These are phyloP conservation scores for Chrysochloris asiatica DNA, from an alignment of 2,113 vertebrate genomes.

Conservation along the genomic window DNA sequence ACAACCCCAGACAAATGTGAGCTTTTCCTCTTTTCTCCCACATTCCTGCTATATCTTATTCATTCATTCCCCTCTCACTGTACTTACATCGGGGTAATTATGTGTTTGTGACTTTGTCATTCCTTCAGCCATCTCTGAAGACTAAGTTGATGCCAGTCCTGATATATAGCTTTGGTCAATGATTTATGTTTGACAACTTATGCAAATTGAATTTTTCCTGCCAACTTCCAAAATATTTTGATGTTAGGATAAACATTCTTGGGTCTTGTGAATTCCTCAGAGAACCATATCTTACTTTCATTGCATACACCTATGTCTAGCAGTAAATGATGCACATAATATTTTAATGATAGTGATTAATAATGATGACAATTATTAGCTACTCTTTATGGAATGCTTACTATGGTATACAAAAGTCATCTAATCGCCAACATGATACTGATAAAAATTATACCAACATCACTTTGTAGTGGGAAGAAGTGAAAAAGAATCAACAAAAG, in stretches of 20 bases:
- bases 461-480: too few relatives aligned
- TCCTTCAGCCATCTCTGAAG: not conserved
- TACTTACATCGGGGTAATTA: not conserved
- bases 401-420: not conserved
- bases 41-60: not conserved
- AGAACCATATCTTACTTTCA: not conserved
- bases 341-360: constrained; percentile 15
- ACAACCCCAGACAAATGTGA: not conserved
- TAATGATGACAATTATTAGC: not conserved
- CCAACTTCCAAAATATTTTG: not conserved
- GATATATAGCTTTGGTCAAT: too few relatives aligned
- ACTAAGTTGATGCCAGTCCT: too few relatives aligned
- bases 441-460: too few relatives aligned
- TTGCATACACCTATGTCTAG: not conserved
- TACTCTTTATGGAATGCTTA: not conserved
- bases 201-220: not conserved
- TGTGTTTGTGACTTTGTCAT: not conserved
- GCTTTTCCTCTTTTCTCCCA: not conserved
- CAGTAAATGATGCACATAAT: not conserved
- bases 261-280: not conserved
- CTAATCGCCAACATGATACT: not conserved
- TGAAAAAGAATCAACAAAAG: not conserved
- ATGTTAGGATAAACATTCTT: not conserved
- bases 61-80: not conserved
- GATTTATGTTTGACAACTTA: not conserved